These are phyloP conservation scores for Drosophila simulans DNA, from an alignment of 1,140 invertebrate genomes.

Conservation along the genomic window DNA sequence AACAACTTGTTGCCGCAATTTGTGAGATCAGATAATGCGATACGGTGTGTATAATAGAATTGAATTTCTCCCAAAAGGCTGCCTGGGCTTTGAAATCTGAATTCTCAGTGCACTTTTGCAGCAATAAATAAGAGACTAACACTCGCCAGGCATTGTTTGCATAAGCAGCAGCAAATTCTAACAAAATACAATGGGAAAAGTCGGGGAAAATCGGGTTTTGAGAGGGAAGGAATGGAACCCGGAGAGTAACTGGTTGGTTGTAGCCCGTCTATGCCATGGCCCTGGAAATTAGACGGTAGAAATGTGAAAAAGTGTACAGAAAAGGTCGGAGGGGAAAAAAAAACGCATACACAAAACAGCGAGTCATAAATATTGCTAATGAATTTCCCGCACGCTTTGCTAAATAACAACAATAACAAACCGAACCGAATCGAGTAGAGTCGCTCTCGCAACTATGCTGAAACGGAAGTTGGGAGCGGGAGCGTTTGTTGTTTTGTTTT, in stretches of 20 bases:
- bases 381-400: conserved; percentile 81
- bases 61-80: conserved; percentile 13
- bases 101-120: conserved; percentile 44
- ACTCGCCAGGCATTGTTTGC: conserved; percentile 31
- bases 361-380: conserved; percentile 81
- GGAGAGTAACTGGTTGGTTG: conserved; percentile 40
- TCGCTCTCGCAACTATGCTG: conserved; percentile 40
- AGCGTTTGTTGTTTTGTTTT: conserved; percentile 56
- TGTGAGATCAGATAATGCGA: conserved; percentile 21
- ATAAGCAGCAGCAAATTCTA: conserved; percentile 51
- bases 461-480: conserved; percentile 72
- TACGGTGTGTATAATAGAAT: conserved; percentile 22
- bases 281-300: conserved; percentile 73
- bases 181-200: conserved; percentile 33
- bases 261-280: conserved; percentile 40
- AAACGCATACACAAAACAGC: conserved; percentile 16
- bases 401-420: conserved; percentile 48
- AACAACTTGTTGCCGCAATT: conserved; percentile 32
- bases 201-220: background rate
- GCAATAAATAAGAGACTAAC: conserved; percentile 45
- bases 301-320: conserved; percentile 43
- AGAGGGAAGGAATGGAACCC: conserved; percentile 12
- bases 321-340: conserved; percentile 10
- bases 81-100: conserved; percentile 16
- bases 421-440: conserved; percentile 38